Percentiles rank a stretch among this genome's conserved stretches.
These are phyloP conservation scores for Setipinna tenuifilis DNA, from an alignment of 2,797 vertebrate genomes.

Conservation along the genomic window DNA sequence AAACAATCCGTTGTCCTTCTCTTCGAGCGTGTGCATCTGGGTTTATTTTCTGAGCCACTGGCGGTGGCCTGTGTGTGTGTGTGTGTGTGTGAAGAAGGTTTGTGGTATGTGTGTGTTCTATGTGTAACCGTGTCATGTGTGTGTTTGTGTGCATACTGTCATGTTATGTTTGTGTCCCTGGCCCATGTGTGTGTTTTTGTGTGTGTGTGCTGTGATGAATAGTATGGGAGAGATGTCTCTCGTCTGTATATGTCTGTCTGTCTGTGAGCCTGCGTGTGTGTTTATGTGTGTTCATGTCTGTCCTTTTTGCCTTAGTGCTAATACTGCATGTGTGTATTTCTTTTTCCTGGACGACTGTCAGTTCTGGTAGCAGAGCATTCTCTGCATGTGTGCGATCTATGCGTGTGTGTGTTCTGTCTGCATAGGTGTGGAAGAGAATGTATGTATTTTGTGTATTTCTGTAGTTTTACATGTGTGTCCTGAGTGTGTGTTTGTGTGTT, in stretches of 20 bases:
- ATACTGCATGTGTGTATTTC: not conserved
- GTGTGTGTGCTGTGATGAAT: not conserved
- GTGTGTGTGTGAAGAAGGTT: not conserved
- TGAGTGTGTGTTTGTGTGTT: conserved; percentile 27
- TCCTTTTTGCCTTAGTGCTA: too few relatives aligned
- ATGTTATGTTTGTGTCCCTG: not conserved
- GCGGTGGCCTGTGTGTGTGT: conserved; percentile 42
- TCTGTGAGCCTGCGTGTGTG: conserved; percentile 17
- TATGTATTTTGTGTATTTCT: not conserved
- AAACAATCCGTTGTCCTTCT: not conserved
- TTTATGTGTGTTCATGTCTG: not conserved
- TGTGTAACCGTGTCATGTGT: conserved; percentile 4
- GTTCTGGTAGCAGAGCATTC: not conserved
- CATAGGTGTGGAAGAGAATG: not conserved
- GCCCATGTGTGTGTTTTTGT: not conserved
- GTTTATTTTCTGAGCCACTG: not conserved
- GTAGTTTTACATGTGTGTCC: not conserved
- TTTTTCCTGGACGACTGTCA: not conserved
- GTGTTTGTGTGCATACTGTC: conserved; percentile 3
- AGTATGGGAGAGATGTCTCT: conserved; percentile 5
- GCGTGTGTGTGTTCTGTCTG: not conserved
- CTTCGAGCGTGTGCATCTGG: not conserved
- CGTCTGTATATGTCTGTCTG: conserved; percentile 12
- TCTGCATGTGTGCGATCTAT: not conserved
- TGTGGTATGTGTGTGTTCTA: not conserved